Evolutionary conservation across 2,888 invertebrate genomes (phyloP), one percentile per base, ranked within the genome.

Genomic region (Conomelus anceps): DNA sequence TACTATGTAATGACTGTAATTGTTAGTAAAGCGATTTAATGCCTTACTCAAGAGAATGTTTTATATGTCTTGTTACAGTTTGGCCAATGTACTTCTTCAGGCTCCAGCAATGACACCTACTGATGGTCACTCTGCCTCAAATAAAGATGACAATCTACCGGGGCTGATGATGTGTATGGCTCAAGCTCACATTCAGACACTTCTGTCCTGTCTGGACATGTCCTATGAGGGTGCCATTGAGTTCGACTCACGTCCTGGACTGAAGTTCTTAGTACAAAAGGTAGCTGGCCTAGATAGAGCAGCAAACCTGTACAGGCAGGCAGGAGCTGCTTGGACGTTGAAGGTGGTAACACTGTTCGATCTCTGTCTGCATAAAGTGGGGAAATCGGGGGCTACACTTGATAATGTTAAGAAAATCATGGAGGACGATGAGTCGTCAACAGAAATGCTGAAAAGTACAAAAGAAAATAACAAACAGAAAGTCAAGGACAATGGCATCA

Each of bases 251-350:
- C 95, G 98, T 34, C 98, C 98, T 0, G 98, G 98, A 0, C 94
- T 99, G 22, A 99, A 99, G 93, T 98, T 99, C 93, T 95, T 99
- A 3, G 96, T 98, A 90, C 98, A 99, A 93, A 98, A 98, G 94
- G 98, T 98, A 0, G 97, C 97, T 0, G 97, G 97, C 92, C 95
- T 98, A 91, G 97, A 96, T 90, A 95, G 96, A 92, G 97, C 98
- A 4, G 98, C 98, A 0, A 98, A 98, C 93, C 94, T 98, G n/a
- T 98, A 98, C 93, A 97, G 97, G 90, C 98, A 98, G 93, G 97
- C 98, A 13, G 98, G 98, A 34, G 97, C 98, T 0, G 97, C 98
- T 0, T 98, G 98, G 96, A 96, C 98, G 84, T 96, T 98, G 22
- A 97, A 97, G 93, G 96, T 97, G 88, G 97, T 98, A 90, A 96